Conservation (phyloP, 1,140 invertebrate species). For the Nasonia giraulti region DNA sequence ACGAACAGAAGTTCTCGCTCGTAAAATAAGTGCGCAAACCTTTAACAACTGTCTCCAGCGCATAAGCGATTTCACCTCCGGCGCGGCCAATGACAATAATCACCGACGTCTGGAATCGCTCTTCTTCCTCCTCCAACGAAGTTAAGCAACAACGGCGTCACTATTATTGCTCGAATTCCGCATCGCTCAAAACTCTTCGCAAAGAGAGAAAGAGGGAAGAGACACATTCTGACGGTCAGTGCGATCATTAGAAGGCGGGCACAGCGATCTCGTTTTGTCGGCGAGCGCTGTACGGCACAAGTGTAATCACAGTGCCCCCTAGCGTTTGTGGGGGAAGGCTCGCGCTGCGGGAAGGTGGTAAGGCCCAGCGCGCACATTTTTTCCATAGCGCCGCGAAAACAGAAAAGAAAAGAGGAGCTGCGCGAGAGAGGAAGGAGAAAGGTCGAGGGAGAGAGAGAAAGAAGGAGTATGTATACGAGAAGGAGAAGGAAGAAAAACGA, state of each 20-base stretch:
- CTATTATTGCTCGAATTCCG: background rate
- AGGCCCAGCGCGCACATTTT: too few relatives aligned
- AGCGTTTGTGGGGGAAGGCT: slow-evolving; percentile 56
- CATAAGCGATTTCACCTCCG: background rate
- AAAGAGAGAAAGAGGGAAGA: too few relatives aligned
- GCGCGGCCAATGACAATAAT: background rate
- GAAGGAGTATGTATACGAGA: slow-evolving; percentile 33
- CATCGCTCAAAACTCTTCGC: background rate
- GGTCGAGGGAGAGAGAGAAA: slow-evolving; percentile 22
- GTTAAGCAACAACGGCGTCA: background rate
- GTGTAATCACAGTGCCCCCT: slow-evolving; percentile 72
- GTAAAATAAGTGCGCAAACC: slow-evolving; percentile 13
- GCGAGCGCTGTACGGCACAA: slow-evolving; percentile 57
- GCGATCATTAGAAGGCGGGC: slow-evolving; percentile 57
- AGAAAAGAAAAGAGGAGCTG: background rate
- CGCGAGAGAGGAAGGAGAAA: background rate
- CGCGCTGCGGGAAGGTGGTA: too few relatives aligned
- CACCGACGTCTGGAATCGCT: background rate
- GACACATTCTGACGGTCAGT: slow-evolving; percentile 32
- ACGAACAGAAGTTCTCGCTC: slow-evolving; percentile 24
- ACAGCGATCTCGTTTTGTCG: slow-evolving; percentile 64
- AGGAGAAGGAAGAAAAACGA: slow-evolving; percentile 23
- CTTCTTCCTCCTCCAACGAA: background rate
- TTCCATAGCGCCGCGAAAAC: too few relatives aligned
- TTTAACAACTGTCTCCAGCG: background rate